Evolutionary conservation across 2,888 invertebrate genomes (phyloP), one percentile per base, ranked within the genome.

Genomic region (Archips xylosteana): DNA sequence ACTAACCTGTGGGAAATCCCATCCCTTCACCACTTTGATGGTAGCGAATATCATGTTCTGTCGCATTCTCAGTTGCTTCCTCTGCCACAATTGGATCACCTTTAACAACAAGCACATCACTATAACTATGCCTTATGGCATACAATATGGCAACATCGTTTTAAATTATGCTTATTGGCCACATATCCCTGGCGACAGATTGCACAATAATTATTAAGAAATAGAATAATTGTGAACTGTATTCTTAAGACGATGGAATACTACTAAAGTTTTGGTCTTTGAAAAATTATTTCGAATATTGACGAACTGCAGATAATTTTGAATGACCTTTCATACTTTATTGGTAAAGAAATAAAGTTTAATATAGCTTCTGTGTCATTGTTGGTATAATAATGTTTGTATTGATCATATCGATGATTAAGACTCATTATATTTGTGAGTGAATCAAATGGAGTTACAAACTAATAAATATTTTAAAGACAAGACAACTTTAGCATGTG

Each of bases 11-110:
- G 97, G 97, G 87, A 98, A 96, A 83, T 97, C 97, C 97, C 97
- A 97, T 78, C 97, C 96, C 92, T 98, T 98, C 57, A 99, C 99
- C 15, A 99, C 98, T 87, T 98, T 98, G 89, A 99, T 99, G 75
- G 99, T 99, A 45, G 99, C 99, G 85, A 99, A 98, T 81, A 99
- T 99, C 99, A 99, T 99, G 89, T 99, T 99, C 90, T 99, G 99
- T 13, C 99, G 94, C 95, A 99, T 96, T 77, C 98, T 96, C 75
- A 98, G 95, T 87, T 99, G 99, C 87, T 99, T 99, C 92, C 99
- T 97, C 89, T 99, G 98, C 99, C 99, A 99, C 75, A 99, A 94
- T 66, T 97, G 97, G 64, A 98, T 97, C 64, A 98, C 95, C 94
- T 92, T 79, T 4, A 79, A 34, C 34, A n/a, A 73, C 15, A 23